A percentile compares a stretch with the other conserved stretches of the same genome.
Conservation (phyloP, 1,140 invertebrate genomes). For the Drosophila kepulauana region DNA sequence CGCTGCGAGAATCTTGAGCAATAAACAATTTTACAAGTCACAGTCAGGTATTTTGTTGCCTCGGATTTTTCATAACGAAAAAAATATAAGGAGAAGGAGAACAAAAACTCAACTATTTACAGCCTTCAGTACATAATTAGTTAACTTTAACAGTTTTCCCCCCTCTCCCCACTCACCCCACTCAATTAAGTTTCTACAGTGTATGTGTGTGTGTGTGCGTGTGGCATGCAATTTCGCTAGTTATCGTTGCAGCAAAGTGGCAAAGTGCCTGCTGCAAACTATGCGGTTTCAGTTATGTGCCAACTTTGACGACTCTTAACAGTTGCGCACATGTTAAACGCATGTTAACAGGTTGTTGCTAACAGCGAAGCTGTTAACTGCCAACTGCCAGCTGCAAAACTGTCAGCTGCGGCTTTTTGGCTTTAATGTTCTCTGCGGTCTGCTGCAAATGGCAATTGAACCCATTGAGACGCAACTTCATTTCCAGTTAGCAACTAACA, state of each 20-base stretch:
- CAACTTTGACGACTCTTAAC: slow-evolving; percentile 25
- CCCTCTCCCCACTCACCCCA: too few species aligned
- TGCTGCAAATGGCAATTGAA: background rate
- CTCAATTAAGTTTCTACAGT: too few species aligned
- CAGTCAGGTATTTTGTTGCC: slow-evolving; percentile 27
- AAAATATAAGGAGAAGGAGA: background rate
- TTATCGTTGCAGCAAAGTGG: slow-evolving; percentile 12
- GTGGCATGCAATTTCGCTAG: slow-evolving; percentile 20
- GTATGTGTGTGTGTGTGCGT: background rate
- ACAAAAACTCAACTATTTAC: slow-evolving; percentile 28
- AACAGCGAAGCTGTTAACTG: slow-evolving; percentile 15
- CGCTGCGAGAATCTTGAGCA: slow-evolving; percentile 44
- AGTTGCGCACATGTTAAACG: slow-evolving; percentile 17
- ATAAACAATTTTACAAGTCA: slow-evolving; percentile 49
- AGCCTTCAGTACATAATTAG: slow-evolving; percentile 40
- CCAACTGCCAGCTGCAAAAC: background rate
- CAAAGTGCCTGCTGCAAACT: slow-evolving; percentile 27
- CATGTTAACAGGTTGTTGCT: slow-evolving; percentile 29
- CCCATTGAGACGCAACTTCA: background rate
- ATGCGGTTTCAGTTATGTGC: slow-evolving; percentile 25
- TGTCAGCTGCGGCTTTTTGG: slow-evolving; percentile 1
- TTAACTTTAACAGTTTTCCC: slow-evolving; percentile 4
- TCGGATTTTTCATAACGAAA: background rate
- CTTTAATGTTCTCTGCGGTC: slow-evolving; percentile 9
- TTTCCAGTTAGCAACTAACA: background rate